Base-by-base conservation (phyloP, 2,888 invertebrate species). In the Hybos culiciformis region DNA sequence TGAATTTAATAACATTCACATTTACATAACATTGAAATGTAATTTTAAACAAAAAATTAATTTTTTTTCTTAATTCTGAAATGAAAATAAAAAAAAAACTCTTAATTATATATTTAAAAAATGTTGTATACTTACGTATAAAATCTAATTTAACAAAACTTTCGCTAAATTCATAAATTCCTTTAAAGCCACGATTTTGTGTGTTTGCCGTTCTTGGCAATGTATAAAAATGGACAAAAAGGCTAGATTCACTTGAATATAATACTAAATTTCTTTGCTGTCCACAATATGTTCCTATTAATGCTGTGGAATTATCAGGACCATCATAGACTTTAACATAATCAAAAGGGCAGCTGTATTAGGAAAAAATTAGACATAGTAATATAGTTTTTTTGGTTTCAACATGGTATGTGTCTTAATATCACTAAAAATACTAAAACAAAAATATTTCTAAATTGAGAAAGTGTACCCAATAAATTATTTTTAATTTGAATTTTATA, bases 101-200 rank as follows among this genome's bases (percentile, higher is more conserved):
- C 14, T 19, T 14, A 19, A 18, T 24, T 21, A 19, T 18, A 29
- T 18, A 18, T 18, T 8, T 15, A 39, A 39, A 18, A 29, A 17
- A 39, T 26, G 24, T 26, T 26, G 37, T 42, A 32, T 59, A 66
- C 67, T 64, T 60, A 67, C 67, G 67, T 63, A 68, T 67, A 78
- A 77, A 68, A 88, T 93, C 90, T 77, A 97, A 78, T 75, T 93
- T 91, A 70, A 97, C 96, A 75, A 94, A 97, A 72, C 87, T 83
- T 70, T 92, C 88, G 58, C 94, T 94, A 74, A 98, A 97, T 75
- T 94, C 93, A 73, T 90, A 98, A 69, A 92, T 90, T 65, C 93
- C 94, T 72, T 90, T 90, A 74, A 94, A 98, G 64, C 97, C 98
- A 67, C 94, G 81, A 72, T 96, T 94, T 72, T 94, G 93, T 56